A percentile compares a stretch with the other conserved stretches of the same genome.
Conservation (phyloP, 2,888 invertebrate genomes). For the Agonopterix subpropinquella region DNA sequence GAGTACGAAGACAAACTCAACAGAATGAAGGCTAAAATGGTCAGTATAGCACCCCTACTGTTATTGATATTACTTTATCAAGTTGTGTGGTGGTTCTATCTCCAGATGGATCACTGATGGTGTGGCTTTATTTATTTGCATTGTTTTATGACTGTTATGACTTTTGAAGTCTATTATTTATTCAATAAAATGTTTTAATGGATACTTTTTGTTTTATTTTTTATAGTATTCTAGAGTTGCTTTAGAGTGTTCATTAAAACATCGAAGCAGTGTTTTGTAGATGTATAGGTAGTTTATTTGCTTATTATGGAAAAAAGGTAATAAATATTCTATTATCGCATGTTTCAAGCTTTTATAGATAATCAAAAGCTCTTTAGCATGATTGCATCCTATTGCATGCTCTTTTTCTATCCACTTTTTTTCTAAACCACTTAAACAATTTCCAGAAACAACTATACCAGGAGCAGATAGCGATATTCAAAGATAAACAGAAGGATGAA, state of each 20-base stretch:
- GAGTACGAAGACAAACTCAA: constrained; percentile 86
- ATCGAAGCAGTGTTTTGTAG: neutral
- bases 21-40: constrained; percentile 88
- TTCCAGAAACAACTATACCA: constrained; percentile 77
- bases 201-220: constrained; percentile 61
- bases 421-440: neutral
- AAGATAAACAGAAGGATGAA: constrained; percentile 71
- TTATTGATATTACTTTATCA: constrained; percentile 66
- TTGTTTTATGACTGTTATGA: constrained; percentile 22
- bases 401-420: neutral
- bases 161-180: constrained; percentile 39
- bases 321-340: constrained; percentile 30
- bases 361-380: constrained; percentile 13
- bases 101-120: constrained; percentile 50
- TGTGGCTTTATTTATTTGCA: constrained; percentile 28
- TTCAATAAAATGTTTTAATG: constrained; percentile 51
- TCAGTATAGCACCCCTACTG: constrained; percentile 74
- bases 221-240: constrained; percentile 17
- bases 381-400: constrained; percentile 8
- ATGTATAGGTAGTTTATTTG: neutral
- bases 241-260: constrained; percentile 11
- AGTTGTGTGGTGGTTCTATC: constrained; percentile 68
- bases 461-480: constrained; percentile 74
- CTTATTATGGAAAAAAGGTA: constrained; percentile 38
- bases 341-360: constrained; percentile 13